These are phyloP conservation scores for Salminus brasiliensis DNA, from an alignment of 2,113 vertebrate species.

Conservation along the genomic window DNA sequence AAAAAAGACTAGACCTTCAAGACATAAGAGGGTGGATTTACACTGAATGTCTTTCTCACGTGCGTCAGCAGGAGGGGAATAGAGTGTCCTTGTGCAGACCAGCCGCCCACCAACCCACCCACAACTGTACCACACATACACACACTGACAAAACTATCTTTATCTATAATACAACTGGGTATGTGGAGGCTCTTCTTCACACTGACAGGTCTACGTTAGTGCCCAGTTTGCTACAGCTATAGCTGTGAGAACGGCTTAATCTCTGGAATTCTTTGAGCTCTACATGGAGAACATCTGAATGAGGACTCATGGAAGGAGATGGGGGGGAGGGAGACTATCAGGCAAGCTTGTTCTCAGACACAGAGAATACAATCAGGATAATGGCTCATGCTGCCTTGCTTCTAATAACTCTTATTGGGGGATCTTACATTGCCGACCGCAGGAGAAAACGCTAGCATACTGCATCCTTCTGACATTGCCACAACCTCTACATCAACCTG, in stretches of 20 bases:
- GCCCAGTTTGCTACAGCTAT: conserved; percentile 35
- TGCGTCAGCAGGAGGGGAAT: conserved; percentile 37
- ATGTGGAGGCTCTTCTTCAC: conserved; percentile 35
- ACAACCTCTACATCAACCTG: neutral
- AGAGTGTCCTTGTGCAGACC: conserved; percentile 32
- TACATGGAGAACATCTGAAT: conserved; percentile 36
- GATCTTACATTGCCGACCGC: neutral
- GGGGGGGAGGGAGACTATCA: conserved; percentile 31
- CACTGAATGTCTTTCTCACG: conserved; percentile 2
- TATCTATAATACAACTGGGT: conserved; percentile 39
- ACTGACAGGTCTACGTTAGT: conserved; percentile 39
- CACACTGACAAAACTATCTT: conserved; percentile 1
- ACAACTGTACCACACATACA: conserved; percentile 1
- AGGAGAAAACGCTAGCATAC: neutral
- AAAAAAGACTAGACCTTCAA: too few species aligned
- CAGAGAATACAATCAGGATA: conserved; percentile 54
- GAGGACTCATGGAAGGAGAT: conserved; percentile 30
- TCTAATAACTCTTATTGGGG: conserved; percentile 32
- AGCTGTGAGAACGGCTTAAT: conserved; percentile 38
- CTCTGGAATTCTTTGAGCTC: conserved; percentile 16
- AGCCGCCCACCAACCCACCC: conserved; percentile 12
- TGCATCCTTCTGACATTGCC: conserved; percentile 1
- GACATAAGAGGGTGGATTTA: conserved; percentile 22
- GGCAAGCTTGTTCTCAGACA: conserved; percentile 45
- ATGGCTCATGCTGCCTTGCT: conserved; percentile 56